Base-by-base conservation (phyloP, 1,140 invertebrate genomes). In the Microplitis mediator region DNA sequence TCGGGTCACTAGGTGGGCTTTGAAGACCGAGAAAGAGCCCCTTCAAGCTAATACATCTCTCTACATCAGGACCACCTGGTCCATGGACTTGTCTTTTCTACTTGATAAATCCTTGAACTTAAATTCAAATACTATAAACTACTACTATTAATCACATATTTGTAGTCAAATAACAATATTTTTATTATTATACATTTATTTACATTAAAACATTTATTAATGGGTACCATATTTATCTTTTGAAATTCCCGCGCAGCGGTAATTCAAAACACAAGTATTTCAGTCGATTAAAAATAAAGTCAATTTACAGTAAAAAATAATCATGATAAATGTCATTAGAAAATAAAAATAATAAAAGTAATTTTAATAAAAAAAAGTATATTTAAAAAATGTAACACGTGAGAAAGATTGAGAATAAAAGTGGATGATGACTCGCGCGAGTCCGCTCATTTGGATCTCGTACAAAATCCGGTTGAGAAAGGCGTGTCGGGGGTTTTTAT, bases 1-100 rank as follows among this genome's bases (percentile, higher is more conserved):
- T 63, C 11, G 60, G 14, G 61, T 67, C 64, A 72, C 61, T 74
- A 72, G 61, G 74, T 75, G 67, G 61, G 74, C 78, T 79, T 78
- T 66, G 66, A 80, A 80, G 79, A 75, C 69, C 52, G 36, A 23
- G 45, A 45, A 34, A 56, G 45, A 71, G 11, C 50, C 34, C 9
- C 39, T 45, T 45, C 39, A 45, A 45, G 39, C 39, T 45, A 45
- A 45, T 45, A 45, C 39, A 45, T 45, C 39, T 45, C 39, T 45
- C 39, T 45, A 8, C 11, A 45, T 45, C 39, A 45, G 39, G 39
- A 45, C 39, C 39, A 45, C 39, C 39, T 45, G 39, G 39, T 45
- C 39, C 39, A 45, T 6, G 39, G 39, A 45, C 39, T 45, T 45
- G 39, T 45, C 39, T 45, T 45, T 45, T 45, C 39, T 45, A 45